Base-by-base conservation (phyloP, 2,113 vertebrate genomes). In the Limanda limanda region DNA sequence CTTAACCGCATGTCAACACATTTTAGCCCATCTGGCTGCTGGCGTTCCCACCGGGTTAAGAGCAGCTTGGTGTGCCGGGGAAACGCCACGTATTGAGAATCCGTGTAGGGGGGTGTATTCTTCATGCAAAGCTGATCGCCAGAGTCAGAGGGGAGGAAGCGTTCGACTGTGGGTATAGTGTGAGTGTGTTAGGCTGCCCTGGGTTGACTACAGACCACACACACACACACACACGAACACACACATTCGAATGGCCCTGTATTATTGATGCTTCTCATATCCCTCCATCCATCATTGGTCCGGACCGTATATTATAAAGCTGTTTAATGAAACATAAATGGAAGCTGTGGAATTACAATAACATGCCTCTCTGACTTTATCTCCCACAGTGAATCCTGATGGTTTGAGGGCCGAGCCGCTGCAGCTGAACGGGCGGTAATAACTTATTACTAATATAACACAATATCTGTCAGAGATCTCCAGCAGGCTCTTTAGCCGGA, bases 311-410 rank as follows among this genome's bases (percentile, higher is more conserved):
- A 82, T 91, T 81, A 87, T 91, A 60, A 92, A 91, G 68, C 55
- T 79, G 73, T 89, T 89, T 88, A 89, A 92, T 92, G 79, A 92
- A 92, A 90, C 82, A 89, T 84, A 86, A 80, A 89, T 68, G 56
- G 64, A 87, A 74, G 60, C 65, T 75, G 64, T 72, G 61, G 82
- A 87, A 87, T 86, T 89, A 87, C 83, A 83, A 85, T 81, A 78
- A 76, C 78, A 80, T 76, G 78, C 55, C 69, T 83, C 55, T 79
- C 78, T 70, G 83, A 84, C 86, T 88, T 83, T 81, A 72, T 72
- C 76, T 85, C 77, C 48, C 37, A 64, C 24, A 10, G 64, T 35
- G 55, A 74, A 60, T 76, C 57, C 72, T 76, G 58, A 65, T 40
- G 47, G 68, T 78, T 83, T 18, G 21, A 57, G 62, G 64, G 78